Base-by-base conservation (phyloP, 2,113 vertebrate genomes). In the Colossoma macropomum region DNA sequence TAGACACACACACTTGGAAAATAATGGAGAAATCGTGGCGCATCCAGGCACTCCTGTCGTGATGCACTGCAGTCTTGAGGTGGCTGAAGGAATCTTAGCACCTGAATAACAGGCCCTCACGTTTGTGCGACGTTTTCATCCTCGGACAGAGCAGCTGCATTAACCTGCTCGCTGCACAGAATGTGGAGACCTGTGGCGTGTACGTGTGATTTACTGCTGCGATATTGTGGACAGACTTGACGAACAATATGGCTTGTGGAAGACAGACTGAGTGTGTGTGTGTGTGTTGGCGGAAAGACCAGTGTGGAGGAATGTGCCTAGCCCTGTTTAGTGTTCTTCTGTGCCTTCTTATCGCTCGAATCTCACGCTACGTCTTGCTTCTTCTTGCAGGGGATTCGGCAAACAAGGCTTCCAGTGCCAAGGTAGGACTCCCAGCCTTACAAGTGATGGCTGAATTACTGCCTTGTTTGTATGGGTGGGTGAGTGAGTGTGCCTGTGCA, bases 351-450 rank as follows among this genome's bases (percentile, higher is more conserved):
- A 17, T 66, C 63, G 56, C 28, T 2, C 65, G 32, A 59, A 28
- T 79, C 68, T 71, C 17, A 45, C 17, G 0, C 52, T 60, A 6
- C 19, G 9, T 80, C 15, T 23, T 15, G 8, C 27, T 59, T 80
- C 41, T 60, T 79, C 27, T 54, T 86, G 63, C 90, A 94, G 93
- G 93, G 93, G 92, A 86, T 93, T 94, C 80, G 92, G 91, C 25
- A 94, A 94, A 74, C 93, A 94, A 87, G 93, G 93, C 85, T 94
- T 92, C 88, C 92, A 93, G 90, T 94, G 93, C 89, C 93, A 94
- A 94, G 93, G 93, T 94, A 80, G 70, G 79, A 62, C 52, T 3
- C 23, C 23, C 15, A 90, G 11, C 25, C 85, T 83, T 89, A 84
- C 84, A 89, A 68, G 0, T 23, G 60, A 63, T n/a, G 34, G n/a